Percentiles rank a stretch among this genome's conserved stretches.
phyloP scores from a whole-genome alignment of 2,888 invertebrate species.

The Hemicrepidius hirtus region DNA sequence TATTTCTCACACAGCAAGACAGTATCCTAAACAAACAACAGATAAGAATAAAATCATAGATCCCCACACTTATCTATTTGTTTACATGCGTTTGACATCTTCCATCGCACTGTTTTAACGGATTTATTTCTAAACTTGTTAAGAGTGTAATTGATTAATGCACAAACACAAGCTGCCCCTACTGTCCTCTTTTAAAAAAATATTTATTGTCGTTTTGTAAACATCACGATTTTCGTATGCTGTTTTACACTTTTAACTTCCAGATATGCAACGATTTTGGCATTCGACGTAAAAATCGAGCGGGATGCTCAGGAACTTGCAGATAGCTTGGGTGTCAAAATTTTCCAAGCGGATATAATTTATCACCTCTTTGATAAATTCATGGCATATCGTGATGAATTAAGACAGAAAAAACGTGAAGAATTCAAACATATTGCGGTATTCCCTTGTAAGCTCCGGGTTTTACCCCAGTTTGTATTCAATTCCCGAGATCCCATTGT shows the following conservation, averaged over 20 bases:
- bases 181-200: slow-evolving; percentile 5
- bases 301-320: slow-evolving; percentile 98
- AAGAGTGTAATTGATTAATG: slow-evolving; percentile 30
- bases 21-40: slow-evolving; percentile 60
- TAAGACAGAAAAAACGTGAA: slow-evolving; percentile 92
- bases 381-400: slow-evolving; percentile 92
- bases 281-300: slow-evolving; percentile 99
- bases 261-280: slow-evolving; percentile 96
- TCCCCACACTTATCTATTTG: slow-evolving; percentile 49
- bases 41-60: slow-evolving; percentile 59
- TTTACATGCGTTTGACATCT: slow-evolving; percentile 56
- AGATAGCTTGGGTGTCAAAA: slow-evolving; percentile 93
- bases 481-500: slow-evolving; percentile 99
- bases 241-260: slow-evolving; percentile 53
- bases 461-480: slow-evolving; percentile 93
- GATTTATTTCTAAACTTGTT: slow-evolving; percentile 50
- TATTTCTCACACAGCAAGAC: slow-evolving; percentile 59
- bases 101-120: slow-evolving; percentile 43
- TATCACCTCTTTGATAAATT: slow-evolving; percentile 99
- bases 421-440: slow-evolving; percentile 98
- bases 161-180: slow-evolving; percentile 19
- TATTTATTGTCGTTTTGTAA: neutral
- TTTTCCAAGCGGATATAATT: slow-evolving; percentile 99
- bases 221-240: neutral
- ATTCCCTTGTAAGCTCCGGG: slow-evolving; percentile 96